Evolutionary conservation across 2,797 vertebrate genomes (phyloP), one percentile per base, ranked within the genome.

Genomic region (Poeciliopsis gracilis): DNA sequence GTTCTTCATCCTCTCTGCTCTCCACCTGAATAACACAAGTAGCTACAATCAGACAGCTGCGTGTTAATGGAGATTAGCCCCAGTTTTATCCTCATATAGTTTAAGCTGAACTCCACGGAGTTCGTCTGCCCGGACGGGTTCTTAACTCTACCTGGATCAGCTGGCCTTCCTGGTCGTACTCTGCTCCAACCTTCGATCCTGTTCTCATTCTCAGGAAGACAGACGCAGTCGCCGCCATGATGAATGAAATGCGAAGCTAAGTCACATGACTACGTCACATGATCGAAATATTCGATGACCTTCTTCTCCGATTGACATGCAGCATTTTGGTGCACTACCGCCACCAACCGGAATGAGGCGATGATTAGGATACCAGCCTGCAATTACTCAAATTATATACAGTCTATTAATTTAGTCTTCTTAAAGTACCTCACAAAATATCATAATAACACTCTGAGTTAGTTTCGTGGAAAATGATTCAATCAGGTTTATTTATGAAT

Each of bases 1-100:
- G 98, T 70, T 99, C 98, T 82, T 99, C 98, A 94, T 99, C 98
- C 91, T 99, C 98, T 84, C 98, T 94, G 20, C 95, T 98, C 93
- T 99, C 98, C 85, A 99, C 97, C 98, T 99, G 87, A 45, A 61
- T 83, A 2, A 12, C 82, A 85, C 23, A 81, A 73, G 79, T 59
- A 63, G n/a, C 47, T 46, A 8, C 11, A 55, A 23, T 53, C 41
- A 38, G 13, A 59, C 12, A 33, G 18, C 53, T 25, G 11, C 7
- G 4, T 15, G 3, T 66, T 6, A 28, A 18, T 3, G 1, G 0
- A 10, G 13, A 30, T 25, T 28, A 28, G 18, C 28, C 5, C 45
- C 45, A 16, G 2, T 15, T 7, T n/a, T 4, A 15, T 2, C 5
- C 33, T n/a, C 36, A 10, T 66, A 10, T 2, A 36, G 33, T 38